Percentiles rank a stretch among this genome's conserved stretches.
Conservation (phyloP, 1,140 invertebrate species). For the Cydia strobilella region DNA sequence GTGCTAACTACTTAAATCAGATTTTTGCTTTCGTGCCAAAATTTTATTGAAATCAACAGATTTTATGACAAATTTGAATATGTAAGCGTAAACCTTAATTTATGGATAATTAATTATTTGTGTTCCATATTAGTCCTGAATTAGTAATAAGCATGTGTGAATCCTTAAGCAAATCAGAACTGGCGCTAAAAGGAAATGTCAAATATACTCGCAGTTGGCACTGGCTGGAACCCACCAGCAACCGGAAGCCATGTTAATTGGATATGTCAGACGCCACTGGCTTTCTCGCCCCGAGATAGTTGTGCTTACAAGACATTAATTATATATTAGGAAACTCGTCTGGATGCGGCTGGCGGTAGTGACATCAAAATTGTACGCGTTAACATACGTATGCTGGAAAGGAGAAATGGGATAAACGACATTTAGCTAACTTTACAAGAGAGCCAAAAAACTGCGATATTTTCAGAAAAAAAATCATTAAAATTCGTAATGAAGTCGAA, state of each 20-base stretch:
- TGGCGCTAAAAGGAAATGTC: slow-evolving; percentile 39
- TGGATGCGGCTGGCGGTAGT: slow-evolving; percentile 37
- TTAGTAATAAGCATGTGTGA: slow-evolving; percentile 3
- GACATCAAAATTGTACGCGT: slow-evolving; percentile 19
- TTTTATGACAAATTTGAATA: no score
- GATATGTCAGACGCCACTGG: slow-evolving; percentile 75
- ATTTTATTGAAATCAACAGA: no score
- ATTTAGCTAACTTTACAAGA: no score
- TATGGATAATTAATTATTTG: not conserved
- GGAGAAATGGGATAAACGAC: no score
- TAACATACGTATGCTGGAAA: no score
- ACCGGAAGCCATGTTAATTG: slow-evolving; percentile 74
- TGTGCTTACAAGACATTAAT: slow-evolving; percentile 70
- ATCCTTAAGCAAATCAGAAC: slow-evolving; percentile 34
- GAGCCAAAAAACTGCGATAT: no score
- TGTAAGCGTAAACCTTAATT: not conserved
- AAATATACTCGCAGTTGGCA: slow-evolving; percentile 42
- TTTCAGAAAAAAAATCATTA: no score
- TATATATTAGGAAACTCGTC: slow-evolving; percentile 56
- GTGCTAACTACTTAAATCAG: no score
- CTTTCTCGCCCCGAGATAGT: slow-evolving; percentile 69
- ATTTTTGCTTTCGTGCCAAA: no score
- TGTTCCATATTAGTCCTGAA: not conserved
- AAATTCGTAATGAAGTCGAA: no score
- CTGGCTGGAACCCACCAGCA: slow-evolving; percentile 46